These are phyloP conservation scores for Heteropelma amictum DNA, from an alignment of 2,888 invertebrate species.

Conservation along the genomic window DNA sequence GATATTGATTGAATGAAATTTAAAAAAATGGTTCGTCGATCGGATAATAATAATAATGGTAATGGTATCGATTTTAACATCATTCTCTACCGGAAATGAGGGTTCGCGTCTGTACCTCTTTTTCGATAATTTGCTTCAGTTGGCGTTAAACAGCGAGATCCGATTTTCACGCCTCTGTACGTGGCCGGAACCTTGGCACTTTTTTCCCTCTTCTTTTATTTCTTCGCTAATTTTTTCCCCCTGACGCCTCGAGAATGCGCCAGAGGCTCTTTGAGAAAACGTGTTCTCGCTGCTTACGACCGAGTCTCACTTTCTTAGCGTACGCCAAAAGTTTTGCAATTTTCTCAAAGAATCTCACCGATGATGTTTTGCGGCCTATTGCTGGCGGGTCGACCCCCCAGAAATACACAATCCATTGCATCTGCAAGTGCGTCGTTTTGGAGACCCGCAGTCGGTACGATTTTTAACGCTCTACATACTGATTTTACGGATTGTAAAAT, in stretches of 20 bases:
- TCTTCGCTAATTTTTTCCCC: slow-evolving; percentile 40
- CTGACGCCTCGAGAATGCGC: slow-evolving; percentile 45
- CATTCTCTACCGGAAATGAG: not conserved
- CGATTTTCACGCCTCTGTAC: slow-evolving; percentile 4
- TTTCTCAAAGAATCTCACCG: slow-evolving; percentile 49
- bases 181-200: slow-evolving; percentile 23
- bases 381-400: not conserved
- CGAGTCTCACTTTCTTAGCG: slow-evolving; percentile 16
- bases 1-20: not conserved
- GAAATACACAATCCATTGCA: not conserved
- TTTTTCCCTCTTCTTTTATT: slow-evolving; percentile 9
- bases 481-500: too few relatives aligned
- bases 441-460: not conserved
- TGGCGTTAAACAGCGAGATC: not conserved
- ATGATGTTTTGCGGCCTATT: slow-evolving; percentile 10
- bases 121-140: slow-evolving; percentile 16
- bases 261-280: slow-evolving; percentile 15
- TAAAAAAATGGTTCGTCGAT: not conserved
- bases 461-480: not conserved
- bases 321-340: slow-evolving; percentile 69
- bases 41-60: not conserved
- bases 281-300: slow-evolving; percentile 1
- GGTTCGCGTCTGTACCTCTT: not conserved
- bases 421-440: too few relatives aligned
- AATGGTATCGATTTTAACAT: not conserved